These are phyloP conservation scores for Conus ventricosus DNA, from an alignment of 1,140 invertebrate species.

Conservation along the genomic window DNA sequence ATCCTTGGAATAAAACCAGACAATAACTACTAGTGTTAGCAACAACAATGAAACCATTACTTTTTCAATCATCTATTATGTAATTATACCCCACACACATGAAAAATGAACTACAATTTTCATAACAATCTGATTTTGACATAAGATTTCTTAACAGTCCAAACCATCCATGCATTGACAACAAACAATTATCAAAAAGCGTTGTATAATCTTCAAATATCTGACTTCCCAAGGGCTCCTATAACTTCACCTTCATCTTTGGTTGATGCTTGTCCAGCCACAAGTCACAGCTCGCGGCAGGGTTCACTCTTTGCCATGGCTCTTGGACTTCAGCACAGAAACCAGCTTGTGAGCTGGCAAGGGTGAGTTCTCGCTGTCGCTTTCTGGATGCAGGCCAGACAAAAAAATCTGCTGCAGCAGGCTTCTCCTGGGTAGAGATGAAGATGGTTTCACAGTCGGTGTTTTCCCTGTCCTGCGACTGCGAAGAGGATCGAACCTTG, in stretches of 20 bases:
- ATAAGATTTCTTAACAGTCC: too few species aligned
- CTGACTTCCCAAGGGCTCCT: too few species aligned
- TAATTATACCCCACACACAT: too few species aligned
- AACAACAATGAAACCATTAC: too few species aligned
- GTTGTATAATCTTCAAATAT: too few species aligned
- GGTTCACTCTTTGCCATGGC: constrained; percentile 37
- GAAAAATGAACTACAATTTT: too few species aligned
- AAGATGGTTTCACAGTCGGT: background rate
- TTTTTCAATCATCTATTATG: too few species aligned
- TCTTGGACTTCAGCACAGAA: constrained; percentile 18
- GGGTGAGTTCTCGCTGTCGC: background rate
- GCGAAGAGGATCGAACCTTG: background rate
- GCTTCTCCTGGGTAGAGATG: background rate
- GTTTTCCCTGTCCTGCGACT: background rate
- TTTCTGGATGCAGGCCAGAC: constrained; percentile 9
- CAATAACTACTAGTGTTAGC: too few species aligned
- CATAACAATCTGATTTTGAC: too few species aligned
- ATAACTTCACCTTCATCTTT: constrained; percentile 51
- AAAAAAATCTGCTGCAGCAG: background rate
- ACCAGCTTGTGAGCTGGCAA: constrained; percentile 4
- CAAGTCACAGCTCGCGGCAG: constrained; percentile 45
- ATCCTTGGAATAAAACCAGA: too few species aligned
- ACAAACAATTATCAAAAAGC: too few species aligned
- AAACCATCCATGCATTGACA: too few species aligned
- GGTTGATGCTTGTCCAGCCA: constrained; percentile 67